These are phyloP conservation scores for Sinocyclocheilus anshuiensis DNA, from an alignment of 2,113 vertebrate genomes.

Conservation along the genomic window DNA sequence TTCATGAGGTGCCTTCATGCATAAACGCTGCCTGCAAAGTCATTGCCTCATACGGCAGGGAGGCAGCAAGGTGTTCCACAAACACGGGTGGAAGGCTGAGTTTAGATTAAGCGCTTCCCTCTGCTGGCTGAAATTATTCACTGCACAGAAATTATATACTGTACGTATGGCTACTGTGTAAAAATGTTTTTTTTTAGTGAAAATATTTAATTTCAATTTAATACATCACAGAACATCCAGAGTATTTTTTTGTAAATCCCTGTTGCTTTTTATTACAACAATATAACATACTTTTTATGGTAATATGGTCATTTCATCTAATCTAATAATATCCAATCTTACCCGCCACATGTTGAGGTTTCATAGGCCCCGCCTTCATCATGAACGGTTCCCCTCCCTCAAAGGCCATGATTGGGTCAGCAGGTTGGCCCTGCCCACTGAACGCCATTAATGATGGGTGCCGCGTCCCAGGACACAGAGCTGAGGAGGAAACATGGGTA, in stretches of 20 bases:
- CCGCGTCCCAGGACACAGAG: conserved; percentile 51
- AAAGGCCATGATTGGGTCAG: conserved; percentile 84
- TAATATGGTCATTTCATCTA: neutral
- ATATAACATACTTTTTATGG: too few species aligned
- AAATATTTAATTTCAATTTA: too few species aligned
- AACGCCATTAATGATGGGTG: conserved; percentile 81
- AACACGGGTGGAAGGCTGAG: neutral
- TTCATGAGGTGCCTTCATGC: too few species aligned
- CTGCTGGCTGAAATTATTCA: neutral
- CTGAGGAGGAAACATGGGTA: conserved; percentile 57
- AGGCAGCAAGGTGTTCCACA: neutral
- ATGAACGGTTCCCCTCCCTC: conserved; percentile 87
- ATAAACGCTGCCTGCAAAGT: too few species aligned
- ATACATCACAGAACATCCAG: too few species aligned
- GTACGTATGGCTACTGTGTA: too few species aligned
- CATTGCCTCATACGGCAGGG: too few species aligned
- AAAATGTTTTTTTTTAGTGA: too few species aligned
- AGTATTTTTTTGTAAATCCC: too few species aligned
- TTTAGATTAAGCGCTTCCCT: neutral
- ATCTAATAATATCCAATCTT: conserved; percentile 1
- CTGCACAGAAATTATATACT: neutral
- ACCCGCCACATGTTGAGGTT: conserved; percentile 93
- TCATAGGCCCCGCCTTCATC: conserved; percentile 85
- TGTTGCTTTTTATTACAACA: too few species aligned
- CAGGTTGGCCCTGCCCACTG: conserved; percentile 68